Evolutionary conservation across 2,797 vertebrate genomes (phyloP), one percentile per base, ranked within the genome.

Genomic region (Hippocampus kuda): DNA sequence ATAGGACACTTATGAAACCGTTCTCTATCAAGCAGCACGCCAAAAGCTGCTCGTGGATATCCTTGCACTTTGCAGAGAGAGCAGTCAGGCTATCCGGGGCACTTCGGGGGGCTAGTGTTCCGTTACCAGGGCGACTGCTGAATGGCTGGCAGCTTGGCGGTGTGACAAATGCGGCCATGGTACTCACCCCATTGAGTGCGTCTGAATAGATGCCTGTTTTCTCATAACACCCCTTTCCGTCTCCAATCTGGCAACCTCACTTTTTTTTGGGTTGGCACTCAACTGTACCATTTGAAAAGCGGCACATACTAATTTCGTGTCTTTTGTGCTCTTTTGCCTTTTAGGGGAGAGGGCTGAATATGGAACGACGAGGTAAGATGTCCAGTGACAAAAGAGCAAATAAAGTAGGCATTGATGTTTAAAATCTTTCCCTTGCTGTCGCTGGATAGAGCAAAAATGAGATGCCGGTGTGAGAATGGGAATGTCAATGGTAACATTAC

Each of bases 261-360:
- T 41, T 38, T 34, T 61, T 59, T 38, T 38, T 73, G 70, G 77
- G 70, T 81, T 38, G 68, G 77, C 82, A 79, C 70, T 85, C 77
- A 76, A 82, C 80, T 81, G 65, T 75, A 76, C 81, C 67, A 54
- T 77, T 83, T 73, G 74, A 74, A 79, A 80, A 74, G 70, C 59
- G 62, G 68, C 22, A 56, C 64, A 60, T 76, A 72, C 79, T 84
- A 80, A 88, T 81, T 81, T 67, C 65, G 64, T 22, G 72, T 79
- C 70, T 71, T 79, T 81, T 81, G 59, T 70, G 65, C 56, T 72
- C 64, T 76, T 72, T 81, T 75, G 73, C 38, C 51, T 89, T 81
- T 71, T 60, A 97, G 95, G 95, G 79, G 95, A 96, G 81, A 91
- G 93, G 89, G 93, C 95, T 9, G 94, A 95, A 75, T 96, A 94